Base-by-base conservation (phyloP, 2,113 vertebrate species). In the Salvelinus alpinus region DNA sequence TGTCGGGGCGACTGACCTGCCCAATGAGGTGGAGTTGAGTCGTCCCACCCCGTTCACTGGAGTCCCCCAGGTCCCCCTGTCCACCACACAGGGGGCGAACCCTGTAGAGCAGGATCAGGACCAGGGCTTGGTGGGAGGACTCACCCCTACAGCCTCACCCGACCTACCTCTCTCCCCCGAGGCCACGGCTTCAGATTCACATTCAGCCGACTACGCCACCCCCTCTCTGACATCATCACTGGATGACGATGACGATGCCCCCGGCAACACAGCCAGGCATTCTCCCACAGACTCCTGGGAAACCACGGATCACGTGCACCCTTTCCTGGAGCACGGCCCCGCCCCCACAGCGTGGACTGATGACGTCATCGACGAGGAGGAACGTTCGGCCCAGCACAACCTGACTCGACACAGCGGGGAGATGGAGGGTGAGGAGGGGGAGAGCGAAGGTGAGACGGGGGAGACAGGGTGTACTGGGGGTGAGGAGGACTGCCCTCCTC, bases 381-480 rank as follows among this genome's bases (percentile, higher is more conserved):
- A 91, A 73, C 18, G 84, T 91, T 24, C 82, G 1, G 86, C 94
- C 44, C 2, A 44, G 51, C 91, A 88, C 84, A 90, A 86, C 76
- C 91, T 95, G 2, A 94, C 94, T 0, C 92, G 94, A 1, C 85
- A 90, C 71, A 80, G 87, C 0, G 87, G 83, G 0, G 93, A 95
- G 75, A 90, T 92, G 60, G 85, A 90, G 0, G 82, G 88, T 38
- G n/a, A 73, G 64, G 87, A 87, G 34, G 90, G 89, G 25, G 92
- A 94, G 74, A 90, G 92, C 57, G 85, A 90, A 0, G 82, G 89
- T 54, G n/a, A 73, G 64, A 88, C 86, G 34, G 89, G 89, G 25
- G 87, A 86, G 85, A 51, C 82, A 0, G 75, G 79, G 12, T 92
- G 91, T 4, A 47, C 62, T 1, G 91, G 14, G 16, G 51, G 84